Conservation (phyloP, 2,888 invertebrate genomes). For the Belgica antarctica region DNA sequence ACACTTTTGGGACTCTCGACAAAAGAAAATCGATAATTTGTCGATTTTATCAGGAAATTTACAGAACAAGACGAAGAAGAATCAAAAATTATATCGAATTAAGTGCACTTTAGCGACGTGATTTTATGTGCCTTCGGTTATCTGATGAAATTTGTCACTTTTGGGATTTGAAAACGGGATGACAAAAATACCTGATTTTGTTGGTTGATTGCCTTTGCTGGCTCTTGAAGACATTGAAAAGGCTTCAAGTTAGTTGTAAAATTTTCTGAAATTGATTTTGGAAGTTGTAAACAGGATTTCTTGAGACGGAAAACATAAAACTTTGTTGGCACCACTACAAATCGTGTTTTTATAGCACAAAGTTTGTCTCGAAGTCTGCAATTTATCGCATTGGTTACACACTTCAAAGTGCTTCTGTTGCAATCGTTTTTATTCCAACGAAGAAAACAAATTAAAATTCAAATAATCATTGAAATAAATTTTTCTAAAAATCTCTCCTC, state of each 20-base stretch:
- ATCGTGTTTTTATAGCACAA: too few relatives aligned
- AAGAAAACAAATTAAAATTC: not conserved
- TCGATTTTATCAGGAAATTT: not conserved
- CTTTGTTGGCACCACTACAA: too few relatives aligned
- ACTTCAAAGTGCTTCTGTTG: too few relatives aligned
- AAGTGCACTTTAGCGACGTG: constrained; percentile 17
- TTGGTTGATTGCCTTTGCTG: not conserved
- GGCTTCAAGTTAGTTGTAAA: too few relatives aligned
- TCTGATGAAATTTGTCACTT: constrained; percentile 2
- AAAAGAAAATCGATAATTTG: not conserved
- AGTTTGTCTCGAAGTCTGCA: too few relatives aligned
- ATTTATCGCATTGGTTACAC: too few relatives aligned
- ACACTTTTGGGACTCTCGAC: constrained; percentile 3
- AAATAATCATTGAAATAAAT: constrained; percentile 21
- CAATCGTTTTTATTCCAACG: too few relatives aligned
- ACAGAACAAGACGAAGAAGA: not conserved
- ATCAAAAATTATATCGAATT: not conserved
- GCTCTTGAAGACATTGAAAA: too few relatives aligned
- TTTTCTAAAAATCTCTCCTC: not conserved
- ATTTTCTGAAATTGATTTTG: too few relatives aligned
- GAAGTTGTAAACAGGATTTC: too few relatives aligned
- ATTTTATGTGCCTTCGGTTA: not conserved
- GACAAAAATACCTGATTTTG: not conserved
- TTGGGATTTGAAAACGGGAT: too few relatives aligned
- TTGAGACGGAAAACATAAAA: too few relatives aligned